Base-by-base conservation (phyloP, 2,113 vertebrate species). In the Brachyhypopomus gauderio region DNA sequence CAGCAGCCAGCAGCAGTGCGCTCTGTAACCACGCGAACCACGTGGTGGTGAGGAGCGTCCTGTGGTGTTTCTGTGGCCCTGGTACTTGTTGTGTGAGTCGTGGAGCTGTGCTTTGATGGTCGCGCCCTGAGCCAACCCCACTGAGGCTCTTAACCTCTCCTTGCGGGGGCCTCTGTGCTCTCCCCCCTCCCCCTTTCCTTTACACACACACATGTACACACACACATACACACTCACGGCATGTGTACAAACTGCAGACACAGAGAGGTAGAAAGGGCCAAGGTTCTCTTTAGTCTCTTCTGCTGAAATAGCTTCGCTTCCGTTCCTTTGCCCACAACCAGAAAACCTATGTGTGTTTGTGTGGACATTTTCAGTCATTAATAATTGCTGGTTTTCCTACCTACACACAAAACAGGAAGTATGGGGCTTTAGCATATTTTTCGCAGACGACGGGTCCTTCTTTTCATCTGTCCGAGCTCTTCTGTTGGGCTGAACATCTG, bases 81-180 rank as follows among this genome's bases (percentile, higher is more conserved):
- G 69, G 74, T 60, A 22, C 81, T 78, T 82, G 78, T 84, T 84
- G 86, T 86, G 79, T 85, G 81, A 88, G 82, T 86, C 77, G 86
- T 85, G 85, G 88, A 89, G 85, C 87, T 86, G 84, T 87, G 88
- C 88, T 92, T 91, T 91, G 88, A 92, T 88, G 87, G 85, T 91
- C 87, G 90, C 89, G 87, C 90, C 92, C 90, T 89, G 34, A 79
- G 87, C 88, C 88, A 86, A 89, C 87, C 87, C 90, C 86, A 86
- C 79, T 86, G 85, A 91, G 89, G 89, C 90, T 87, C 79, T 89
- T 80, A 88, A 80, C 77, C 78, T 83, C 86, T 90, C 88, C 86
- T 85, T 72, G 12, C 85, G 4, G 90, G 45, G 90, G 90, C 89
- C 91, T 88, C 87, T 8, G n/a, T 72, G 72, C 87, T 88, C 87